Evolutionary conservation across 2,888 invertebrate genomes (phyloP), one percentile per base, ranked within the genome.

Genomic region (Sarcophaga caerulescens): DNA sequence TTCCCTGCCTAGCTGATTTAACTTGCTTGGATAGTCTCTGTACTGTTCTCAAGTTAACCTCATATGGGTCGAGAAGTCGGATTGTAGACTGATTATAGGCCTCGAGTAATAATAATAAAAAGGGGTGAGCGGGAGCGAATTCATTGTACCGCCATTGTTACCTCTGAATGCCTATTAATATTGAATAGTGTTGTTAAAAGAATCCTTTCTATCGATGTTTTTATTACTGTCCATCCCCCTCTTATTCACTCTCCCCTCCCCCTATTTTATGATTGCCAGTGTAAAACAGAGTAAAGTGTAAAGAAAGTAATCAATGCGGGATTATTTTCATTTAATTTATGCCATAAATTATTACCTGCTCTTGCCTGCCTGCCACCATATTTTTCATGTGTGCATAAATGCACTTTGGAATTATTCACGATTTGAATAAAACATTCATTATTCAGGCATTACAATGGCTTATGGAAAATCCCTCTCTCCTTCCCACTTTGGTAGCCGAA

Each of bases 291-390:
- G 35, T 35, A 35, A 35, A 35, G 35, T 8, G 10, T 52, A 52
- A 52, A 12, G 14, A 52, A 52, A 52, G 52, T 75, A 52, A 75
- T 75, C 81, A 76, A 84, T 77, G 74, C 74, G 81, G 66, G 35
- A 81, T 74, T 69, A 65, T 84, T 85, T 78, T 78, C 84, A 86
- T 86, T 84, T 81, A 86, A 86, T 84, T 78, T 81, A 86, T 84
- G 84, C 70, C 86, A 86, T 86, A 86, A 84, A 84, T 86, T 86
- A 81, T 75, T 52, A 52, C 17, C 35, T 35, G 35, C 12, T 10
- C 4, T 71, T 52, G 5, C 17, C 35, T 35, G 25, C 10, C 47
- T 4, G 14, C 47, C 14, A 17, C 52, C 52, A 52, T 17, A 17
- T 52, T 52, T 52, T 14, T 52, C 52, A 1, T n/a, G 12, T 52